A percentile compares a stretch with the other conserved stretches of the same genome.
phyloP scores from a whole-genome alignment of 2,888 invertebrate genomes.

The Platynereis dumerilii region DNA sequence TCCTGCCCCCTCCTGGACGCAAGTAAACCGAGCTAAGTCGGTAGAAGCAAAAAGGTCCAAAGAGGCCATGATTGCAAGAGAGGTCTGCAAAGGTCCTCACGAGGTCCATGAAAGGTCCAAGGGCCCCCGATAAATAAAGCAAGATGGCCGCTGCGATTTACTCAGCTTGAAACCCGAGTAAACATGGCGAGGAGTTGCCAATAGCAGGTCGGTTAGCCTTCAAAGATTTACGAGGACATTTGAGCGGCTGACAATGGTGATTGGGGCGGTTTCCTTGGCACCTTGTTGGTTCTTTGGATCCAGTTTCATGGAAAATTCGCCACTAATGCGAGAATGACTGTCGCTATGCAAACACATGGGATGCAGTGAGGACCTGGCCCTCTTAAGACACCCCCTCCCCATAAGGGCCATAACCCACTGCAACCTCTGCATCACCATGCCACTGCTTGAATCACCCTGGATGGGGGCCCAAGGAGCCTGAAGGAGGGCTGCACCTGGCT shows the following conservation, averaged over 20 bases:
- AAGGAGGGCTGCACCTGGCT: no score
- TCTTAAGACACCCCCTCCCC: no score
- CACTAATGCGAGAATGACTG: neutral
- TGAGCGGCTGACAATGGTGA: neutral
- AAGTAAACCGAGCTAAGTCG: no score
- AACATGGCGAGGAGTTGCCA: neutral
- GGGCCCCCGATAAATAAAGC: neutral
- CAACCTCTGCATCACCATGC: neutral
- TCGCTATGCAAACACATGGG: constrained; percentile 3
- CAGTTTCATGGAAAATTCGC: neutral
- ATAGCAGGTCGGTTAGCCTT: neutral
- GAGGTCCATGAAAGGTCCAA: no score
- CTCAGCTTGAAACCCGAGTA: neutral
- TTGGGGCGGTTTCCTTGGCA: neutral
- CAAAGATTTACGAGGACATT: constrained; percentile 1
- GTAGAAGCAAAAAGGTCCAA: no score
- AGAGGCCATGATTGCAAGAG: no score
- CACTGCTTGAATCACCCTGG: neutral
- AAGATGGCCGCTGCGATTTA: neutral
- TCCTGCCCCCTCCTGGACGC: no score
- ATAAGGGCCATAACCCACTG: no score
- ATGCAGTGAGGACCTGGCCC: no score
- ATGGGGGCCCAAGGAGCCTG: no score
- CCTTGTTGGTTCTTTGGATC: neutral
- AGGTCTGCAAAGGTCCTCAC: no score